Percentiles rank a stretch among this genome's conserved stretches.
Evolutionary conservation across 2,888 invertebrate species (phyloP).

Genomic region (Marronus borbonicus): DNA sequence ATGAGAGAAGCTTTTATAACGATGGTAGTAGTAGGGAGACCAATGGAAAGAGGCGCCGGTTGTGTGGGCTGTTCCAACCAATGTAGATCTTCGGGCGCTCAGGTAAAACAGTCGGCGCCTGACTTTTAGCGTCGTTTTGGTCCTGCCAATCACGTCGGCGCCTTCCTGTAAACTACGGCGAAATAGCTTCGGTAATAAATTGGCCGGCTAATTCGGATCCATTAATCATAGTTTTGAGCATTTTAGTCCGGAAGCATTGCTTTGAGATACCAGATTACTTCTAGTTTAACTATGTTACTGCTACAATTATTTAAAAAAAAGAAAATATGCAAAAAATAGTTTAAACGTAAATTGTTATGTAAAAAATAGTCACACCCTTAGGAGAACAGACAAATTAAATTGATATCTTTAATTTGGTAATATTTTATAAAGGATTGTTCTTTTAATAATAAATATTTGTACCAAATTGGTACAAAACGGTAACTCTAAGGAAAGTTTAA

Average conservation of each 20-base stretch:
- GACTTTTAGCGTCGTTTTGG: slow-evolving; percentile 59
- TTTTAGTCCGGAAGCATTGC: neutral
- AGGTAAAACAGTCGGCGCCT: slow-evolving; percentile 64
- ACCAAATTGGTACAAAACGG: no score
- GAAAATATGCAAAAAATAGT: no score
- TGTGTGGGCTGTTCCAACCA: slow-evolving; percentile 58
- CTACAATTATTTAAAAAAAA: no score
- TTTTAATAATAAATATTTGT: no score
- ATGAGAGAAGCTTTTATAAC: slow-evolving; percentile 60
- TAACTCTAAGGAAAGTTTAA: no score
- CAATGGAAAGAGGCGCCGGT: slow-evolving; percentile 61
- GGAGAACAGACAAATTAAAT: no score
- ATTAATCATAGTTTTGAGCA: slow-evolving; percentile 30
- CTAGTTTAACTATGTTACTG: no score
- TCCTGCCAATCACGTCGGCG: slow-evolving; percentile 64
- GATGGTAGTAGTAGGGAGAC: slow-evolving; percentile 56
- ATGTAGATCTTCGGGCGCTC: slow-evolving; percentile 58
- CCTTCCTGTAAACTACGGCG: slow-evolving; percentile 53
- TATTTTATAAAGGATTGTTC: no score
- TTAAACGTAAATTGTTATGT: no score
- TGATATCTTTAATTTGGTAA: no score
- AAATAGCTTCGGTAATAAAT: slow-evolving; percentile 29
- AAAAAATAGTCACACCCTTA: no score
- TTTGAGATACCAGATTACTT: no score
- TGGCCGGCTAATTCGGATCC: slow-evolving; percentile 22